These are phyloP conservation scores for Pogonomyrmex barbatus DNA, from an alignment of 1,140 invertebrate species.

Conservation along the genomic window DNA sequence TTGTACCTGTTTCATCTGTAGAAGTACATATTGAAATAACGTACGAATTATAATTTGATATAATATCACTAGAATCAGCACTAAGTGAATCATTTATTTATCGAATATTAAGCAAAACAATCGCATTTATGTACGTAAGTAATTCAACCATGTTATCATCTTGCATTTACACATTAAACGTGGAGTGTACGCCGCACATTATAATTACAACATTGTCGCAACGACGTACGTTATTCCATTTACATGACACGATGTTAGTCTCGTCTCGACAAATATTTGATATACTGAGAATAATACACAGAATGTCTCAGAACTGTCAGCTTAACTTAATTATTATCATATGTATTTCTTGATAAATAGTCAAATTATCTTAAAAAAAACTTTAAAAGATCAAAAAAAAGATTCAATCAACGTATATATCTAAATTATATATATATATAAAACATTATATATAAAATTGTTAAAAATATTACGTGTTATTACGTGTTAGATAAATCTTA, in stretches of 20 bases:
- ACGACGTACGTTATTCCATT: neutral
- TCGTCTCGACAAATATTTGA: neutral
- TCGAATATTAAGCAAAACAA: neutral
- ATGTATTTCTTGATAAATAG: neutral
- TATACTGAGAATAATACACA: slow-evolving; percentile 1
- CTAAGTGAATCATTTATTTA: neutral
- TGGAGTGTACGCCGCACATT: neutral
- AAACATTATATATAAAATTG: too few relatives aligned
- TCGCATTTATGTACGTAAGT: neutral
- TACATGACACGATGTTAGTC: neutral
- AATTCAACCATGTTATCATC: neutral
- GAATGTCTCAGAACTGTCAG: neutral
- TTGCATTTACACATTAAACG: neutral
- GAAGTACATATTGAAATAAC: neutral
- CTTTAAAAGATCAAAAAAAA: neutral
- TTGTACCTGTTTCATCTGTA: slow-evolving; percentile 8
- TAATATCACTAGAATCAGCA: neutral
- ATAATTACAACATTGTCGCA: neutral
- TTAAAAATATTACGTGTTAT: too few relatives aligned
- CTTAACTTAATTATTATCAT: slow-evolving; percentile 18
- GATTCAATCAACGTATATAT: neutral
- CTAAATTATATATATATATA: neutral
- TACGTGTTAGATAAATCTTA: too few relatives aligned
- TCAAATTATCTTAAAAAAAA: neutral
- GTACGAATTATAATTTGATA: neutral